Evolutionary conservation across 2,113 vertebrate genomes (phyloP).

Genomic region (Caranx melampygus): DNA sequence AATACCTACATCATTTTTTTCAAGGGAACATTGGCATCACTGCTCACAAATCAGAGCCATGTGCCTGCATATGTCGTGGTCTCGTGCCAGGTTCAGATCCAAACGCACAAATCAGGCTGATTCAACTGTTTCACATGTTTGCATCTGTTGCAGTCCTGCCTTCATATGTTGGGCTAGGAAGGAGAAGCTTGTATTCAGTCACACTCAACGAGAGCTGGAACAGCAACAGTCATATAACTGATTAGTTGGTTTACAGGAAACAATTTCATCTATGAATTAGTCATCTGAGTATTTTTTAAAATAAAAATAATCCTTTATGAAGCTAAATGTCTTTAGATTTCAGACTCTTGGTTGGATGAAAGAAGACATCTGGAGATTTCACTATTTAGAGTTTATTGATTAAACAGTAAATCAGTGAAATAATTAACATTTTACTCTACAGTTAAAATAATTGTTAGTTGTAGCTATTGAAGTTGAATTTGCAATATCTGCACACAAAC

Average conservation of each 20-base stretch:
- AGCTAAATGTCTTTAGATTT: too few relatives aligned
- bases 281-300: too few relatives aligned
- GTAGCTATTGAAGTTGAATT: too few relatives aligned
- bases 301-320: too few relatives aligned
- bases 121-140: constrained; percentile 7
- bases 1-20: neutral
- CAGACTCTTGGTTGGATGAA: too few relatives aligned
- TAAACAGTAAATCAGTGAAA: too few relatives aligned
- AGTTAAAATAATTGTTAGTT: too few relatives aligned
- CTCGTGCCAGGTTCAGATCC: neutral
- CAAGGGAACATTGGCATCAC: neutral
- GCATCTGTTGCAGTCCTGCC: neutral
- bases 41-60: neutral
- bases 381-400: too few relatives aligned
- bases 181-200: neutral
- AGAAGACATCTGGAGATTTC: too few relatives aligned
- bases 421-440: too few relatives aligned
- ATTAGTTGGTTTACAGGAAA: neutral
- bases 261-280: too few relatives aligned
- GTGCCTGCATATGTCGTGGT: neutral
- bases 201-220: neutral
- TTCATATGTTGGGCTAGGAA: neutral
- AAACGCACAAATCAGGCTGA: constrained; percentile 7
- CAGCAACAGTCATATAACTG: neutral
- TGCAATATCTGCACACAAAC: too few relatives aligned